Percentiles rank a stretch among this genome's conserved stretches.
Conservation (phyloP, 2,888 invertebrate genomes). For the Diaphora mendica region DNA sequence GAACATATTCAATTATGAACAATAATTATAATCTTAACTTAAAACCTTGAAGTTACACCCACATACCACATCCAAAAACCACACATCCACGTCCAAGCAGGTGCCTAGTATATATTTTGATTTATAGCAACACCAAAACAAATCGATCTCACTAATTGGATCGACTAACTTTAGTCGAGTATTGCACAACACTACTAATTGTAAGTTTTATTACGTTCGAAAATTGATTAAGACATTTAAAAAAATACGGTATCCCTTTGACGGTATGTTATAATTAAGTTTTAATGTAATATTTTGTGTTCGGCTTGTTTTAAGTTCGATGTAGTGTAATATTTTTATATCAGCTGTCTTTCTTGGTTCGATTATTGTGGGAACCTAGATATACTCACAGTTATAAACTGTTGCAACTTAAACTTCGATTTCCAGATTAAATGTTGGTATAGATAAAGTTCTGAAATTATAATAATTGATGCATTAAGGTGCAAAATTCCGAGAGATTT, state of each 20-base stretch:
- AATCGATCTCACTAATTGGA: constrained; percentile 76
- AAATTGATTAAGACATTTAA: constrained; percentile 55
- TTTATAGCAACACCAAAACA: constrained; percentile 78
- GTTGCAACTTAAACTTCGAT: neutral
- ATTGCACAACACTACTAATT: constrained; percentile 62
- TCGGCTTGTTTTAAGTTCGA: constrained; percentile 42
- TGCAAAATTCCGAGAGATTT: neutral
- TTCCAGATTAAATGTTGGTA: too few relatives aligned
- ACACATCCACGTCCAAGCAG: constrained; percentile 56
- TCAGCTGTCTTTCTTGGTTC: constrained; percentile 18
- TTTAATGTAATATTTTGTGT: constrained; percentile 38
- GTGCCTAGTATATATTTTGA: constrained; percentile 69
- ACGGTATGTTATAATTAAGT: constrained; percentile 46
- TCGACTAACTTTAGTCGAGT: constrained; percentile 60
- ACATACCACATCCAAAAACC: constrained; percentile 57
- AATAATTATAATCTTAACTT: constrained; percentile 2
- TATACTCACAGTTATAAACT: neutral
- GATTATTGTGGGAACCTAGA: constrained; percentile 25
- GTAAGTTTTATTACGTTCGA: constrained; percentile 51
- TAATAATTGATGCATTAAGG: neutral
- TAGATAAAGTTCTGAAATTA: neutral
- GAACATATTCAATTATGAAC: constrained; percentile 5
- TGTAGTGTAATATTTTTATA: constrained; percentile 26
- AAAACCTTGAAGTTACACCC: constrained; percentile 17
- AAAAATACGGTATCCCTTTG: constrained; percentile 43